Base-by-base conservation (phyloP, 1,140 invertebrate genomes). In the Hirudo medicinalis region DNA sequence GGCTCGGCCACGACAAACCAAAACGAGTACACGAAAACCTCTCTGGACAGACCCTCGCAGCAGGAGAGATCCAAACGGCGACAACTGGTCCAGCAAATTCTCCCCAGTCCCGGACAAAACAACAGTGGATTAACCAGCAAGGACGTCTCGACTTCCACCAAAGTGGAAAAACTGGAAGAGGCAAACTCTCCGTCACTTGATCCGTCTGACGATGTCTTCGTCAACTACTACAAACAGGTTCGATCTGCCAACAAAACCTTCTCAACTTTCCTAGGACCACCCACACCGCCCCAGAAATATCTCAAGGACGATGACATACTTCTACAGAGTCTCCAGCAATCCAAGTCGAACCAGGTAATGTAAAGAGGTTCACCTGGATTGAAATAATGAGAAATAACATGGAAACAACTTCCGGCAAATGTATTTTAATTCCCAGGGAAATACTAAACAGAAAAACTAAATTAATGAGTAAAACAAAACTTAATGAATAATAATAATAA, bases 1-100 rank as follows among this genome's bases (percentile, higher is more conserved):
- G 15, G 22, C 11, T 11, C 20, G 29, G 13, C 22, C 22, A 11
- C 29, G 22, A 40, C 36, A 27, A 43, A 29, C 13, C 32, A 49
- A 49, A 70, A 70, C 69, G 69, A 70, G 9, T 70, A 70, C 69
- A 70, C 69, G 69, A 70, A 53, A 54, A 36, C 69, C 11, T 63
- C 57, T 13, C 57, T 63, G 20, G 57, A 63, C 57, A 13, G 57
- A 63, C 57, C 57, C 3, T 25, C 22, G 3, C 57, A 22, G 8
- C 57, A 63, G 22, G 57, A 63, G 22, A 3, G 57, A 11, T 22
- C 57, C 6, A 63, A 63, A 20, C 3, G 29, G 57, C 4, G 15
- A 11, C 57, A 63, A n/a, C 20, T 63, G 22, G 22, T 25, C 29
- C 57, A 63, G 19, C 22, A 63, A 9, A 25, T 32, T 11, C 6